Evolutionary conservation across 2,888 invertebrate species (phyloP).

Genomic region (Chrysina gloriosa): DNA sequence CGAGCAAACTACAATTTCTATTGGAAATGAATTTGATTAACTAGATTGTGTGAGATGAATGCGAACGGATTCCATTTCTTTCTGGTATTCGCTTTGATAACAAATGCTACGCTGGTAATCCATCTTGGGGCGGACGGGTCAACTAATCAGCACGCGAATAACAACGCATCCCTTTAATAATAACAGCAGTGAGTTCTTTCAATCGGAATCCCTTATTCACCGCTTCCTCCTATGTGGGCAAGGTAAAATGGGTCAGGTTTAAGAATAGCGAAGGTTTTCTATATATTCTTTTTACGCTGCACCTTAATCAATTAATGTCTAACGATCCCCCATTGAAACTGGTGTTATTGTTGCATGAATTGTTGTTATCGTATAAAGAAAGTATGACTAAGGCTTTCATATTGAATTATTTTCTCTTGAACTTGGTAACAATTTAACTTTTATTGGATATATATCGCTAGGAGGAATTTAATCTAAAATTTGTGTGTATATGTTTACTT

Average conservation of each 20-base stretch:
- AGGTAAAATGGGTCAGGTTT: constrained; percentile 12
- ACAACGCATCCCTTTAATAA: constrained; percentile 37
- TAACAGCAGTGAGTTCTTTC: constrained; percentile 33
- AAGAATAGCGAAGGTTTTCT: constrained; percentile 15
- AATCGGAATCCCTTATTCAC: constrained; percentile 37
- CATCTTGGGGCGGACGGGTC: constrained; percentile 48
- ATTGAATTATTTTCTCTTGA: not conserved
- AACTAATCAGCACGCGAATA: constrained; percentile 46
- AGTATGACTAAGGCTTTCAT: constrained; percentile 9
- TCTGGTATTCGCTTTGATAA: constrained; percentile 45
- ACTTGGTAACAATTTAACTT: not conserved
- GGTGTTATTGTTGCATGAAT: constrained; percentile 4
- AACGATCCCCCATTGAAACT: constrained; percentile 15
- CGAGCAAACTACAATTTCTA: constrained; percentile 40
- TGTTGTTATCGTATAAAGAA: constrained; percentile 20
- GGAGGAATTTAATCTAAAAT: not conserved
- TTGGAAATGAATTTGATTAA: constrained; percentile 42
- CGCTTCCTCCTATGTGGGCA: constrained; percentile 29
- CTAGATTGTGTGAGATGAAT: constrained; percentile 37
- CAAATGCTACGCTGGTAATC: constrained; percentile 47
- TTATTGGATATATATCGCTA: not conserved
- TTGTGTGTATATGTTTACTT: not conserved
- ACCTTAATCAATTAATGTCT: constrained; percentile 37
- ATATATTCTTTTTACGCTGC: constrained; percentile 25
- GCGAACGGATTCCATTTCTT: constrained; percentile 39